Evolutionary conservation across 1,140 invertebrate genomes (phyloP), one percentile per base, ranked within the genome.

Genomic region (Zeugodacus cucurbitae): DNA sequence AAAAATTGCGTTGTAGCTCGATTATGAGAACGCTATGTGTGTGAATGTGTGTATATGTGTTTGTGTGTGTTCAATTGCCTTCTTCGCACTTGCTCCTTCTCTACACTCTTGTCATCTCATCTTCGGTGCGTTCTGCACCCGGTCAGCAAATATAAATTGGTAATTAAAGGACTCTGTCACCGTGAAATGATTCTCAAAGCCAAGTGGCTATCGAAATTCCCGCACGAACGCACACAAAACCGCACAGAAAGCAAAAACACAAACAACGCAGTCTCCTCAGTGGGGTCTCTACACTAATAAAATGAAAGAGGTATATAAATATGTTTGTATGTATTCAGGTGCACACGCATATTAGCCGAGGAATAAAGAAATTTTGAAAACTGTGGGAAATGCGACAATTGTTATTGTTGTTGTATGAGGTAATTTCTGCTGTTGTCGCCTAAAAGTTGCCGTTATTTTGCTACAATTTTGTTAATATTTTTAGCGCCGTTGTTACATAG

Each of bases 161-260:
- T 29, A 26, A 86, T 86, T 86, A 57, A 86, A 54, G 48, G 48
- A 41, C 7, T 86, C 48, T 54, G 82, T 82, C 74, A n/a, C 74
- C 74, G 44, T 82, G 74, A 82, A 86, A 86, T 74, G 44, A 57
- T 54, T 86, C 48, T 86, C 82, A 57, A 86, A 86, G 44, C 44
- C 44, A 86, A 54, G 54, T 37, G 44, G 1, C 44, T 17, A 41
- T 37, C 14, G 22, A 37, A 37, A 74, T 74, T 74, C 32, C 32
- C 67, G 34, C 34, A 74, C 34, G 22, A 62, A 62, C 22, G 58
- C 58, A 7, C 58, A 26, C 58, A 62, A 6, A 26, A 26, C 5
- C 26, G n/a, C 6, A 54, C 6, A 54, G 14, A 74, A 37, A 74
- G n/a, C 32, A 41, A 74, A 37, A 74, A 6, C 32, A 8, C 41